Conservation (phyloP, 1,140 invertebrate species). For the Oscheius sp. region DNA sequence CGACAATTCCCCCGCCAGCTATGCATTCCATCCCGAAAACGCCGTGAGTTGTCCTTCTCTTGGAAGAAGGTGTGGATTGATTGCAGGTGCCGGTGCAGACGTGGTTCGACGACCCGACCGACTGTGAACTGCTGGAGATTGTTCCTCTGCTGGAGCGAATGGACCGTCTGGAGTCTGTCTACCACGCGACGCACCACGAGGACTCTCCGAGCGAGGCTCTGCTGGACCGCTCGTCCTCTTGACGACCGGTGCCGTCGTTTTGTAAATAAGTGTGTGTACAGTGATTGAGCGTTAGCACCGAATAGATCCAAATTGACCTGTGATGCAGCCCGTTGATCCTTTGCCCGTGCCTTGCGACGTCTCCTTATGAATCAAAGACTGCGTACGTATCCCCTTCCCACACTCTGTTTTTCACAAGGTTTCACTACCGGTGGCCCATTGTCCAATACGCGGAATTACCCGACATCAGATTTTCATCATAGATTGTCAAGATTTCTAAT, state of each 20-base stretch:
- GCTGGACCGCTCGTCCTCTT: background rate
- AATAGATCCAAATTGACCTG: background rate
- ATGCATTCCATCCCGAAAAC: conserved; percentile 99
- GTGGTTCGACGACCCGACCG: conserved; percentile 95
- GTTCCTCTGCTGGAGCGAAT: conserved; percentile 93
- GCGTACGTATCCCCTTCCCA: background rate
- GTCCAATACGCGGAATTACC: background rate
- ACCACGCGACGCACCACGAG: background rate
- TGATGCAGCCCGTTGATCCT: background rate
- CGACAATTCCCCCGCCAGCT: conserved; percentile 98
- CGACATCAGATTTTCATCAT: background rate
- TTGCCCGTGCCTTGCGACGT: background rate
- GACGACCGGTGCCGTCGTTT: background rate
- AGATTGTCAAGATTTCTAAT: too few relatives aligned
- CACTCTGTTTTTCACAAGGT: background rate
- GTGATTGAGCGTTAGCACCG: background rate
- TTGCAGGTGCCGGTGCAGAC: conserved; percentile 87
- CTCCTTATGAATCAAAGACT: background rate
- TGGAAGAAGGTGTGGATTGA: background rate
- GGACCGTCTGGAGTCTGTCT: conserved; percentile 59
- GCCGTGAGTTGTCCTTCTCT: conserved; percentile 74
- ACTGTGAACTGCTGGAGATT: conserved; percentile 86
- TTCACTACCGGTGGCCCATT: background rate
- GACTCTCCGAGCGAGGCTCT: background rate
- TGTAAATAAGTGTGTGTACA: conserved; percentile 1